Percentiles rank a stretch among this genome's conserved stretches.
These are phyloP conservation scores for Drosophila athabasca DNA, from an alignment of 1,140 invertebrate genomes.

Conservation along the genomic window DNA sequence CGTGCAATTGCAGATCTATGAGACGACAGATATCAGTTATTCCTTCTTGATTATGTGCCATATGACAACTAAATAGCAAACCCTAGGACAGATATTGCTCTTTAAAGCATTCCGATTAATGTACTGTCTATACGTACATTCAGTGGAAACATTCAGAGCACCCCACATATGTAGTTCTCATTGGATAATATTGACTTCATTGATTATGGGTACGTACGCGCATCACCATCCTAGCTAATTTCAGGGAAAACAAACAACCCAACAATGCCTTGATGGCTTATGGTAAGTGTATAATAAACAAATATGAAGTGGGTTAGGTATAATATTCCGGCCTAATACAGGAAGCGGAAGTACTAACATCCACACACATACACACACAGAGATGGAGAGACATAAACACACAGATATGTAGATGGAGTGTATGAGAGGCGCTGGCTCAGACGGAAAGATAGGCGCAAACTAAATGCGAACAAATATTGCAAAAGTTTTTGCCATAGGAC, in stretches of 20 bases:
- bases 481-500: slow-evolving; percentile 72
- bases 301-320: slow-evolving; percentile 49
- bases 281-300: slow-evolving; percentile 54
- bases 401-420: too few relatives aligned
- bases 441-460: slow-evolving; percentile 47
- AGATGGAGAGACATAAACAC: background rate
- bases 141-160: background rate
- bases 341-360: slow-evolving; percentile 72
- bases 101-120: background rate
- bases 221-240: slow-evolving; percentile 18
- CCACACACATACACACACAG: slow-evolving; percentile 24
- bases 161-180: background rate
- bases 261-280: slow-evolving; percentile 30
- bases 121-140: background rate
- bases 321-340: slow-evolving; percentile 69
- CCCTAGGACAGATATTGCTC: too few relatives aligned
- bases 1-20: too few relatives aligned
- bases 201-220: slow-evolving; percentile 29
- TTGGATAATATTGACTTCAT: slow-evolving; percentile 21
- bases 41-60: too few relatives aligned
- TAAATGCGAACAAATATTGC: slow-evolving; percentile 79
- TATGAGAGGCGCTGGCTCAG: slow-evolving; percentile 3
- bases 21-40: too few relatives aligned
- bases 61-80: too few relatives aligned
- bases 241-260: slow-evolving; percentile 36